Evolutionary conservation across 2,113 vertebrate genomes (phyloP).

Genomic region (Mobula birostris): DNA sequence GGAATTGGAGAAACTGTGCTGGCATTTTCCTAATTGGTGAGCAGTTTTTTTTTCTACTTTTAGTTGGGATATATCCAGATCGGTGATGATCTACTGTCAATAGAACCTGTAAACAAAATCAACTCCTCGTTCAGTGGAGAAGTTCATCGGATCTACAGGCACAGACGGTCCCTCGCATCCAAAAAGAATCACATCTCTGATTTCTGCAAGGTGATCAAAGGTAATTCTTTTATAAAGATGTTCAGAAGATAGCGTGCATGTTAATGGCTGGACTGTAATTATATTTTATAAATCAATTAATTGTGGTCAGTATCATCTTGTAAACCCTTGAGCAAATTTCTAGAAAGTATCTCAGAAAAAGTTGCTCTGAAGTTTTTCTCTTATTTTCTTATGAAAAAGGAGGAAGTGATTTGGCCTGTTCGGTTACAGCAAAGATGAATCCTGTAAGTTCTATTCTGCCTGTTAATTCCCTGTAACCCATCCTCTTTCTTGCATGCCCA

Average conservation of each 20-base stretch:
- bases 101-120: constrained; percentile 68
- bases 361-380: too few relatives aligned
- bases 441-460: too few relatives aligned
- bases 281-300: background rate
- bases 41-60: constrained; percentile 40
- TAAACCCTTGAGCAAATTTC: too few relatives aligned
- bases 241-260: background rate
- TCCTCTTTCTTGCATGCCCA: too few relatives aligned
- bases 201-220: constrained; percentile 66
- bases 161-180: constrained; percentile 49
- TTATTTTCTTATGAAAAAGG: too few relatives aligned
- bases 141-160: constrained; percentile 66
- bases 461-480: too few relatives aligned
- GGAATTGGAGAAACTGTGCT: background rate
- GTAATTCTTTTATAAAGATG: constrained; percentile 54
- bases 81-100: constrained; percentile 70
- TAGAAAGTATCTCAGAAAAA: too few relatives aligned
- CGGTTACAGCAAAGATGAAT: too few relatives aligned
- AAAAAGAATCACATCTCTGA: constrained; percentile 31
- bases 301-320: background rate
- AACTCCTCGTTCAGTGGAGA: constrained; percentile 59
- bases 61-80: constrained; percentile 83
- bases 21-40: background rate
- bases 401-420: too few relatives aligned
- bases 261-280: background rate